Percentiles rank a stretch among this genome's conserved stretches.
phyloP scores from a whole-genome alignment of 2,888 invertebrate species.

The Cantharis lateralis region DNA sequence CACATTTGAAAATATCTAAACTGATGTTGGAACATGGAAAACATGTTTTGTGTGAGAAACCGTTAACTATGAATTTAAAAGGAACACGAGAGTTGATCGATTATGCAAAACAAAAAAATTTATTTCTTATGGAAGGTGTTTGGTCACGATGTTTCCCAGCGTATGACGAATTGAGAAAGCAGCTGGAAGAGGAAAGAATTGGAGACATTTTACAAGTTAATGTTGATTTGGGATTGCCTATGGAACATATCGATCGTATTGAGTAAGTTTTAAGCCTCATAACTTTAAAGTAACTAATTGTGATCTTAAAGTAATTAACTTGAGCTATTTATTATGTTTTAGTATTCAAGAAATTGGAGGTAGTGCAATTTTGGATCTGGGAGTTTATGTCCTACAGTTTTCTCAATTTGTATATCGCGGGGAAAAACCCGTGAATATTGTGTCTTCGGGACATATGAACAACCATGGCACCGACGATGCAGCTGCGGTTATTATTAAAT shows the following conservation, averaged over 20 bases:
- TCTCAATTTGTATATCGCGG: conserved; percentile 70
- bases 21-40: conserved; percentile 81
- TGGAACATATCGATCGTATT: conserved; percentile 64
- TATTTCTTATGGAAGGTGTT: conserved; percentile 88
- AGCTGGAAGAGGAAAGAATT: conserved; percentile 67
- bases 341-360: conserved; percentile 66
- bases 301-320: too few species aligned
- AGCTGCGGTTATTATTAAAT: conserved; percentile 69
- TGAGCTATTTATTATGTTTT: conserved; percentile 6
- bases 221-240: conserved; percentile 69
- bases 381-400: conserved; percentile 77
- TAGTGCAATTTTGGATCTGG: conserved; percentile 75
- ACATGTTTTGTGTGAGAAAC: conserved; percentile 90
- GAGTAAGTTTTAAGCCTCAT: conserved; percentile 60
- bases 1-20: conserved; percentile 73
- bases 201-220: conserved; percentile 74
- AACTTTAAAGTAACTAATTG: too few species aligned
- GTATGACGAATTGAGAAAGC: conserved; percentile 70
- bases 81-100: conserved; percentile 72
- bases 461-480: conserved; percentile 73
- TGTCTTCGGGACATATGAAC: conserved; percentile 71
- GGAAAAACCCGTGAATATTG: conserved; percentile 69
- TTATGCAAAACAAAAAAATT: conserved; percentile 70
- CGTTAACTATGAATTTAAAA: conserved; percentile 78
- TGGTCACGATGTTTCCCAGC: conserved; percentile 87